A percentile compares a stretch with the other conserved stretches of the same genome.
Evolutionary conservation across 2,113 vertebrate genomes (phyloP).

Genomic region (Oxyura jamaicensis): DNA sequence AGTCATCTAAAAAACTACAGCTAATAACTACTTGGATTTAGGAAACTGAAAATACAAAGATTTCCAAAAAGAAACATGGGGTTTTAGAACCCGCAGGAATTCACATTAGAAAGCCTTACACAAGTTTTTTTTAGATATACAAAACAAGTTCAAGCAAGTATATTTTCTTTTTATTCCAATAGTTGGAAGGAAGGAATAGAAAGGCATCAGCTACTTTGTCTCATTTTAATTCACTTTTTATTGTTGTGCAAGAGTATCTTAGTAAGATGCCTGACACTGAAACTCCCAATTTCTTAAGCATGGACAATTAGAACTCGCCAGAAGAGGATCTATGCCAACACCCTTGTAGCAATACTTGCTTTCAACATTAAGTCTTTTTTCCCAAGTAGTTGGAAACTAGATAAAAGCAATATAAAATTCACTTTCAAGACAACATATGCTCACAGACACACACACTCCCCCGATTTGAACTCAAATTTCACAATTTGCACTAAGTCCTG

Average conservation of each 20-base stretch:
- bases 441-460: background rate
- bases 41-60: background rate
- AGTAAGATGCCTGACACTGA: background rate
- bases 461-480: background rate
- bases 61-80: background rate
- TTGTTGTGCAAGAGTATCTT: constrained; percentile 29
- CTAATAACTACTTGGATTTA: background rate
- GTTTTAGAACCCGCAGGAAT: background rate
- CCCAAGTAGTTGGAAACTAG: background rate
- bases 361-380: background rate
- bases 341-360: background rate
- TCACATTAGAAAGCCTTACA: background rate
- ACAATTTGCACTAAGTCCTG: background rate
- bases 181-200: constrained; percentile 3
- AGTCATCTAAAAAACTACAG: background rate
- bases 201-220: background rate
- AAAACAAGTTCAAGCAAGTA: background rate
- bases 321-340: background rate
- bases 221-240: constrained; percentile 14
- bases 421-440: background rate
- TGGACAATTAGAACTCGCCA: constrained; percentile 22
- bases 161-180: background rate
- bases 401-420: background rate
- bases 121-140: background rate
- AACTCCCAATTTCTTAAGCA: constrained; percentile 8